These are phyloP conservation scores for Hoplostethus atlanticus DNA, from an alignment of 2,797 vertebrate genomes.

Conservation along the genomic window DNA sequence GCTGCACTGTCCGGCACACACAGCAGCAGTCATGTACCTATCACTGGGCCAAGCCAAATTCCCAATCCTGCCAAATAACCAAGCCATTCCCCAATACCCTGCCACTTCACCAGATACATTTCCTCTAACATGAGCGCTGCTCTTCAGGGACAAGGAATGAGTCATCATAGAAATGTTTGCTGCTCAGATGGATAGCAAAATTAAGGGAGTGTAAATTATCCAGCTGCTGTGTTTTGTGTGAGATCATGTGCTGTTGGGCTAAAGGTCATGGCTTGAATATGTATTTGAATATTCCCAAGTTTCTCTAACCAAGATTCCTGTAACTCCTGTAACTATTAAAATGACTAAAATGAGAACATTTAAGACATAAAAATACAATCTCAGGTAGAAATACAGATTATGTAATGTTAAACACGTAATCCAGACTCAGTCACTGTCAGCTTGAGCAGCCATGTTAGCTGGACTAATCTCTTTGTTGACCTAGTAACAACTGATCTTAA, in stretches of 20 bases:
- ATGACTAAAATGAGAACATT: background rate
- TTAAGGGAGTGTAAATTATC: constrained; percentile 28
- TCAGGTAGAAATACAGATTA: constrained; percentile 6
- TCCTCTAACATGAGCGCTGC: constrained; percentile 23
- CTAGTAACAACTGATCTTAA: background rate
- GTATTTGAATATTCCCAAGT: constrained; percentile 2
- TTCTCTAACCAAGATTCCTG: background rate
- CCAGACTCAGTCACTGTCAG: no score
- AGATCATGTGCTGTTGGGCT: constrained; percentile 28
- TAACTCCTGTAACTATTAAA: background rate
- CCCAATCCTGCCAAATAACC: constrained; percentile 41
- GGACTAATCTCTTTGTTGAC: no score
- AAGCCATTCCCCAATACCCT: constrained; percentile 26
- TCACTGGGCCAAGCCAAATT: constrained; percentile 24
- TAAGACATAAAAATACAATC: background rate
- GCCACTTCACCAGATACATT: constrained; percentile 44
- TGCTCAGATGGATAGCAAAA: constrained; percentile 41
- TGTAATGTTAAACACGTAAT: background rate
- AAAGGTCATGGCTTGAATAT: constrained; percentile 6
- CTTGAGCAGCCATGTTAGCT: no score
- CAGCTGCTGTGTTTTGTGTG: constrained; percentile 48
- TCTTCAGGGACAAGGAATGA: constrained; percentile 48
- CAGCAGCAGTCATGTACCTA: constrained; percentile 6
- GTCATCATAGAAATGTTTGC: constrained; percentile 35
- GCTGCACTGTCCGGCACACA: constrained; percentile 19